Evolutionary conservation across 30 jellyfish, hydroid and myxozoan species (phyloP).

Genomic region (Cassiopea andromeda): DNA sequence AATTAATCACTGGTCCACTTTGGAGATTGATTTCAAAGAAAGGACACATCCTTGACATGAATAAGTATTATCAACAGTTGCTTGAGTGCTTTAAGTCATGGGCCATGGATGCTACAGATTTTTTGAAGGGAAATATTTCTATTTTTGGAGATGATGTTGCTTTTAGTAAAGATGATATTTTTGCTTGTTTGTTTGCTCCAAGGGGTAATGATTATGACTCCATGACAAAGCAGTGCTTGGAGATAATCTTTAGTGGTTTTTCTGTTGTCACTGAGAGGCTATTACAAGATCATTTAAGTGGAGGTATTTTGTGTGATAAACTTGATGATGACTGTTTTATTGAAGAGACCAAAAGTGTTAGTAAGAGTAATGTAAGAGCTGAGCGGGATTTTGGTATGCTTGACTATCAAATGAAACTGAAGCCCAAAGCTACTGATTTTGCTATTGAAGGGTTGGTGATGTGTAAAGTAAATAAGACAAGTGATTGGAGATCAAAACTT

Average conservation of each 20-base stretch:
- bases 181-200: not conserved
- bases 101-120: too few species aligned
- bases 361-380: slow-evolving; percentile 30
- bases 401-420: slow-evolving; percentile 6
- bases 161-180: slow-evolving; percentile 24
- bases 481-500: slow-evolving; percentile 11
- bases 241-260: slow-evolving; percentile 36
- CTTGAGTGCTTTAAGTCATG: too few species aligned
- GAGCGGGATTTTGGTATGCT: slow-evolving; percentile 63
- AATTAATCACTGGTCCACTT: too few species aligned
- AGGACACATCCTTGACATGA: too few species aligned
- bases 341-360: slow-evolving; percentile 37
- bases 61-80: too few species aligned
- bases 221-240: slow-evolving; percentile 41
- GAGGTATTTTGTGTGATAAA: slow-evolving; percentile 32
- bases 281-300: slow-evolving; percentile 51
- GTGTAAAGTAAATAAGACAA: slow-evolving; percentile 28
- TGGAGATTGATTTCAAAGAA: too few species aligned
- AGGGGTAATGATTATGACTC: slow-evolving; percentile 12
- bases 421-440: slow-evolving; percentile 39
- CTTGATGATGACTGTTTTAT: not conserved
- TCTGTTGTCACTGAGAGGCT: slow-evolving; percentile 42
- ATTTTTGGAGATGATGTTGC: slow-evolving; percentile 19
- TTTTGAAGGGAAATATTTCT: slow-evolving; percentile 9
- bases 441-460: slow-evolving; percentile 49